A percentile compares a stretch with the other conserved stretches of the same genome.
Evolutionary conservation across 2,797 vertebrate species (phyloP).

Genomic region (Chloroceryle inda): DNA sequence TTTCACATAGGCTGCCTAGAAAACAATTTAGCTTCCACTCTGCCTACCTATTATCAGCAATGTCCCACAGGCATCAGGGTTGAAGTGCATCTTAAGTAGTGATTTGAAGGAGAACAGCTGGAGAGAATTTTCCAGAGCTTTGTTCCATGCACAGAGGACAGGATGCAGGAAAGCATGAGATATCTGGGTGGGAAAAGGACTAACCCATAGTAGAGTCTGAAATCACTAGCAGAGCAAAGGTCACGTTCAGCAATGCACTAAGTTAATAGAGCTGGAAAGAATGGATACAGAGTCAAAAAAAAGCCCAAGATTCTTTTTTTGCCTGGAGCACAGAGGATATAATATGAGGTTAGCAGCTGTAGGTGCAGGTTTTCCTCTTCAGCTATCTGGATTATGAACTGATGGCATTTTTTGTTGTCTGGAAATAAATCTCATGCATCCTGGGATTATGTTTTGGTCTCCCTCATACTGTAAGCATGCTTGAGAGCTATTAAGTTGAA

Average conservation of each 20-base stretch:
- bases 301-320: not conserved
- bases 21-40: not conserved
- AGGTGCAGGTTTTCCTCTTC: not conserved
- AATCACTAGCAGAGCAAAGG: not conserved
- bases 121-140: slow-evolving; percentile 40
- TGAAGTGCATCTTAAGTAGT: not conserved
- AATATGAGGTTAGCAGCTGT: not conserved
- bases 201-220: rapidly evolving
- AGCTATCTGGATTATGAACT: not conserved
- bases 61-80: not conserved
- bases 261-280: not conserved
- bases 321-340: not conserved
- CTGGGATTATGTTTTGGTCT: slow-evolving; percentile 35
- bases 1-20: not conserved
- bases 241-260: not conserved
- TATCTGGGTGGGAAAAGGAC: not conserved
- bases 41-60: slow-evolving; percentile 24
- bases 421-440: not conserved
- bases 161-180: not conserved
- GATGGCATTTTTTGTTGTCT: not conserved
- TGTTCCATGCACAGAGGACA: not conserved
- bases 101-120: slow-evolving; percentile 11
- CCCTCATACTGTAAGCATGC: not conserved
- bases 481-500: slow-evolving; percentile 45
- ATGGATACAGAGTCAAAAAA: not conserved